Evolutionary conservation across 2,113 vertebrate genomes (phyloP).

Genomic region (Platysteira castanea): DNA sequence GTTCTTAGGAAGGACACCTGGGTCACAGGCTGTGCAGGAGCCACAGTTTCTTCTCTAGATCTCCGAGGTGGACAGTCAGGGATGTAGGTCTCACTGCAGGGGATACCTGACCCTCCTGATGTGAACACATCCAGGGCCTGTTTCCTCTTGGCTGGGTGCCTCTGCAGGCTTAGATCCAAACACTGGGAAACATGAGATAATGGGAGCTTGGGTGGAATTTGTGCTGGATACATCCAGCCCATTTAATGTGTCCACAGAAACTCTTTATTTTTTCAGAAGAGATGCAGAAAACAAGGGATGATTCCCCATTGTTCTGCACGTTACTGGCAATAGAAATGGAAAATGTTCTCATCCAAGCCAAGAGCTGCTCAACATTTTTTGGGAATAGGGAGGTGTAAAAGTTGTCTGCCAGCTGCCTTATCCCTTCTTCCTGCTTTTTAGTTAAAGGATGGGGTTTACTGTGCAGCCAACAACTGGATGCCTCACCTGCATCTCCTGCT

Average conservation of each 20-base stretch:
- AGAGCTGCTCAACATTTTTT: neutral
- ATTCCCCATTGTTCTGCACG: neutral
- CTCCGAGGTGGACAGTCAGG: neutral
- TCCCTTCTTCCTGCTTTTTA: neutral
- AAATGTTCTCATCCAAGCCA: neutral
- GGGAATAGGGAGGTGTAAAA: neutral
- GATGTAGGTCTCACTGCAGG: neutral
- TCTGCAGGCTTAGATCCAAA: neutral
- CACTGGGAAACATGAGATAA: neutral
- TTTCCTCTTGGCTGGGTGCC: neutral
- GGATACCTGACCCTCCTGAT: neutral
- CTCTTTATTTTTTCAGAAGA: neutral
- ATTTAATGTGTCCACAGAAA: slow-evolving; percentile 3
- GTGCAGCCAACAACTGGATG: neutral
- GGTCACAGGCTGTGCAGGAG: neutral
- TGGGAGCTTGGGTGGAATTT: neutral
- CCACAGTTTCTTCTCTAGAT: neutral
- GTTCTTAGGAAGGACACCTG: neutral
- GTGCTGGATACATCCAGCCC: neutral
- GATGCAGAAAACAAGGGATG: neutral
- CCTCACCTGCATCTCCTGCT: neutral
- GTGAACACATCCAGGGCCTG: neutral
- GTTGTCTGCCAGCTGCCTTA: neutral
- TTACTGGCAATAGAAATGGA: slow-evolving; percentile 6
- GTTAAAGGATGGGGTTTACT: neutral